Evolutionary conservation across 2,888 invertebrate species (phyloP), one percentile per base, ranked within the genome.

Genomic region (Petrolisthes manimaculis): DNA sequence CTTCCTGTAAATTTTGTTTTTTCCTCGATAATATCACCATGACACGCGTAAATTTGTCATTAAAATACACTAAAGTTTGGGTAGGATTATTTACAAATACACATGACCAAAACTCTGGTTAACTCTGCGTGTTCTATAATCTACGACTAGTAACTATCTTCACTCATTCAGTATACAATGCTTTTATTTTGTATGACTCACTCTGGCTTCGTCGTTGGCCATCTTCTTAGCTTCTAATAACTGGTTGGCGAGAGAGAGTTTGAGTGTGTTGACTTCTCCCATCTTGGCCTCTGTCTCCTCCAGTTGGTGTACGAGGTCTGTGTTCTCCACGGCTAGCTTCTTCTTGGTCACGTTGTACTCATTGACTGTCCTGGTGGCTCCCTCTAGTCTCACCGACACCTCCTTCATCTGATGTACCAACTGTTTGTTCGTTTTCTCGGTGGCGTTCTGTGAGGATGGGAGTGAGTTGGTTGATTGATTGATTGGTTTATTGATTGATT

Each of bases 381-480:
- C 99, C 92, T 99, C 99, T 93, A 98, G 95, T 95, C 98, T 99
- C 93, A 96, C 95, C 94, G 98, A 98, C 92, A 97, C 95, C 94
- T 99, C 99, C 93, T 97, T 96, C 93, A 99, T 95, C 94, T 98
- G 97, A 95, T 97, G 97, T 94, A 97, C 97, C 92, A 99, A 95
- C 94, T 98, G 98, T 95, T 99, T 99, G 94, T 97, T 97, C 93
- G 98, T 96, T 96, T 99, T 99, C 94, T 99, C 99, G 94, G 97
- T 97, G 94, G 98, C 97, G 94, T 97, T 97, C 97, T 98, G 75
- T 67, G 53, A 86, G 24, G 14, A 6, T 18, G 24, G 61, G 21
- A 55, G n/a, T 9, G 71, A 8, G n/a, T n/a, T n/a, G n/a, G n/a
- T 37, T 37, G 37, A 37, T 37, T 37, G 37, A 37, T 37, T 37